Base-by-base conservation (phyloP, 2,797 vertebrate genomes). In the Labeo calbasu region DNA sequence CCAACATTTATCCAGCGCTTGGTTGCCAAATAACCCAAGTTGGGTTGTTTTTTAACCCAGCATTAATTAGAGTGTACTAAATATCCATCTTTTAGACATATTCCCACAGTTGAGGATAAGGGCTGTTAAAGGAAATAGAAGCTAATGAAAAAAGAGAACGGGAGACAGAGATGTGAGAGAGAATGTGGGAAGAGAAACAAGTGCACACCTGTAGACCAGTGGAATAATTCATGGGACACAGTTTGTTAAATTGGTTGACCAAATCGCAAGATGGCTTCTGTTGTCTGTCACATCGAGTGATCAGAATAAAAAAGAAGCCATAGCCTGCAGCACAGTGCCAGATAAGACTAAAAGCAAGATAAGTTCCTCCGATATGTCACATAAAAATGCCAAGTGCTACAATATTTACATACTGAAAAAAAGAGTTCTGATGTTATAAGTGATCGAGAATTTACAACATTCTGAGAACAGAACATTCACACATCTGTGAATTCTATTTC, bases 241-340 rank as follows among this genome's bases (percentile, higher is more conserved):
- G 25, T 36, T 32, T 6, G 36, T 36, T 55, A 55, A 14, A 75
- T 4, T 55, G 5, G 6, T 6, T 55, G 17, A 36, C 51, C 51
- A 55, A 40, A 36, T 55, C 13, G 19, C 70, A 72, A 51, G 14
- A 51, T 4, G 7, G 46, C 51, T n/a, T n/a, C 4, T 43, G 10
- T 69, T 69, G 36, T 69, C 51, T 21, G 19, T 55, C 28, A 57
- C 21, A 40, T 9, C 57, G 17, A 57, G 51, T 55, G 51, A 75
- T 21, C 51, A 14, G 28, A 75, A 75, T 57, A 36, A 55, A 75
- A 36, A 75, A 75, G 19, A 36, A 75, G 72, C 2, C 51, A 55
- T 28, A 55, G 32, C 11, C 21, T 9, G n/a, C 21, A 59, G 10
- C 25, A 53, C 14, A 43, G 21, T 5, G 2, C 73, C 19, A n/a